A percentile compares a stretch with the other conserved stretches of the same genome.
Conservation (phyloP, 37 sponge, comb jelly and placozoan genomes). For the Geodia barretti region DNA sequence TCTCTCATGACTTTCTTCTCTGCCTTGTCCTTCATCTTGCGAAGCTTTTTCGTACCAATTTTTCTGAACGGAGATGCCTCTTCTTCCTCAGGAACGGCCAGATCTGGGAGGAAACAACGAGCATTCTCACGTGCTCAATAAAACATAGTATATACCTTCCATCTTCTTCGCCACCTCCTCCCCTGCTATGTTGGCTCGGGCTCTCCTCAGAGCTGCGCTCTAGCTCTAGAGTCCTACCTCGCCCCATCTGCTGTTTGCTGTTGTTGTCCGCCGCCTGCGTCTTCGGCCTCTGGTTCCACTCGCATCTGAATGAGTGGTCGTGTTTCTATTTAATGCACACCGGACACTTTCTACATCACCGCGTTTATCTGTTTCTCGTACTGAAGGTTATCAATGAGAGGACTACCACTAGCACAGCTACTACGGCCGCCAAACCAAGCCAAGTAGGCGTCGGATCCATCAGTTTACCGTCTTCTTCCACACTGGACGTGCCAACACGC, state of each 20-base stretch:
- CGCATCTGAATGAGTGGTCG: background rate
- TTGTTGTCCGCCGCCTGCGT: slow-evolving; percentile 11
- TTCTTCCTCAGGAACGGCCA: no score
- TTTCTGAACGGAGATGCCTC: slow-evolving; percentile 3
- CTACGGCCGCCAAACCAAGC: slow-evolving; percentile 43
- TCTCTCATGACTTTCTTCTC: slow-evolving; percentile 91
- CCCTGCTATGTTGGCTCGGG: background rate
- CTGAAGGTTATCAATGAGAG: slow-evolving; percentile 9
- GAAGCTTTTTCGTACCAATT: slow-evolving; percentile 88
- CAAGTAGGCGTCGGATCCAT: slow-evolving; percentile 65
- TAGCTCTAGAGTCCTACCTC: slow-evolving; percentile 36
- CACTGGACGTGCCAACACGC: background rate
- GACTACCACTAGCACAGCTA: slow-evolving; percentile 31
- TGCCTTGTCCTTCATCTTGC: slow-evolving; percentile 82
- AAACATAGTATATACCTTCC: background rate
- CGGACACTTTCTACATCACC: no score
- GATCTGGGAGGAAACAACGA: background rate
- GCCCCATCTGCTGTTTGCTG: no score
- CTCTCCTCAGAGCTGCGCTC: slow-evolving; percentile 29
- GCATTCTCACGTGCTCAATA: slow-evolving; percentile 1
- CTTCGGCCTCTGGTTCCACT: background rate
- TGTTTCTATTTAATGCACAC: slow-evolving; percentile 11
- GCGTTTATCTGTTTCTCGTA: background rate
- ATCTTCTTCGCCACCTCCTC: background rate
- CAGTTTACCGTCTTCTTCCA: background rate